Evolutionary conservation across 2,113 vertebrate species (phyloP), one percentile per base, ranked within the genome.

Genomic region (Varanus komodoensis): DNA sequence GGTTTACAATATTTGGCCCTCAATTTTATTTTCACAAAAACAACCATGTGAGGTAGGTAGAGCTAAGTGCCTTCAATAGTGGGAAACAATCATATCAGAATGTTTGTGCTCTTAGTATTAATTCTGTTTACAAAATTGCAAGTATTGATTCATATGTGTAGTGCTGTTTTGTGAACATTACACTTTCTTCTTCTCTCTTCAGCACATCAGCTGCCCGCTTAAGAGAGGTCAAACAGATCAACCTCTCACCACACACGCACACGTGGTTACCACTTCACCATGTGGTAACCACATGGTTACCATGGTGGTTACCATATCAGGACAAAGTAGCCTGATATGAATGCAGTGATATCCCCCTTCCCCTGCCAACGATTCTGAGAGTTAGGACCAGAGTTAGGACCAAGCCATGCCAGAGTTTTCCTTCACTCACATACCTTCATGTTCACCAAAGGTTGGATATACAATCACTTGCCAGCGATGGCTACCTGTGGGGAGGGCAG

Each of bases 81-180:
- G 38, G 38, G 38, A 3, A 61, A 93, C 89, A 32, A 29, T 34
- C 92, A 87, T 91, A 87, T 92, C 54, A 82, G 52, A 79, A 91
- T 87, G 91, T 48, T 82, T 82, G 77, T 89, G 54, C 85, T 82
- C 29, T 48, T 85, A 79, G 89, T 89, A 88, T 86, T 87, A 94
- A 81, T 91, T 92, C 73, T 86, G 8, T 6, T 74, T 82, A 94
- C 48, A 83, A 94, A 92, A 54, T 32, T 44, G 19, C 86, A 93
- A 71, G 91, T 52, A 91, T 92, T 64, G 50, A 87, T 89, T 84
- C 89, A 87, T 88, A 6, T 85, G 19, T 15, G 89, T 89, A 87
- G 38, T 82, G 90, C 90, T 82, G 4, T 88, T 68, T 68, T 23
- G 32, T 80, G 57, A 50, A 44, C 38, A 44, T 44, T 44, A 44